Conservation (phyloP, 2,888 invertebrate species). For the Cryptops parisi region DNA sequence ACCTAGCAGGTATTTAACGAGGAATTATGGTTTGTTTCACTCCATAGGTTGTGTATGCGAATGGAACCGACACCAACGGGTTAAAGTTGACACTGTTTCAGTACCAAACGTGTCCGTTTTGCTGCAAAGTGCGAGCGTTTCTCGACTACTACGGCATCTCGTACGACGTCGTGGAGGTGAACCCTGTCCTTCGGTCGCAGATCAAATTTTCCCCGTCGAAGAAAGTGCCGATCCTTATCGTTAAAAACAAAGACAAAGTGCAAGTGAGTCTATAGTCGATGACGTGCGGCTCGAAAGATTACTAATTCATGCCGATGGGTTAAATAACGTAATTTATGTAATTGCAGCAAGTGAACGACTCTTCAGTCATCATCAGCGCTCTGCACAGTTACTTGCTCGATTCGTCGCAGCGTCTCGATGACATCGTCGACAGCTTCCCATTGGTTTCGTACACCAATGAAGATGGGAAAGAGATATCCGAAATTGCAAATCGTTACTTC, state of each 20-base stretch:
- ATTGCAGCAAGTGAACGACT: constrained; percentile 73
- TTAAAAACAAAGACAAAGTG: constrained; percentile 48
- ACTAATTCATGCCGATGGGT: too few species aligned
- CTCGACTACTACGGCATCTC: constrained; percentile 84
- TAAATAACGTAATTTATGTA: too few species aligned
- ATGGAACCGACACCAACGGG: constrained; percentile 48
- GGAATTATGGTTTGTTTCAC: too few species aligned
- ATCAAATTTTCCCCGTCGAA: constrained; percentile 86
- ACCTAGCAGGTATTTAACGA: too few species aligned
- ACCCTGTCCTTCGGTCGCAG: constrained; percentile 80
- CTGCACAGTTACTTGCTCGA: constrained; percentile 55
- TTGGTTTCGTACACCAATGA: constrained; percentile 50
- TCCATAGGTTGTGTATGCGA: background rate
- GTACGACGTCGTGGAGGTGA: constrained; percentile 93
- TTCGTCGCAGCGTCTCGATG: constrained; percentile 38
- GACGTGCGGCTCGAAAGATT: too few species aligned
- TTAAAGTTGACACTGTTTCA: constrained; percentile 80
- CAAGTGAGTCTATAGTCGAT: too few species aligned
- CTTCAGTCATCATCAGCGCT: constrained; percentile 81
- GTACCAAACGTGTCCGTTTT: constrained; percentile 95
- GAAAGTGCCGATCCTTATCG: constrained; percentile 85
- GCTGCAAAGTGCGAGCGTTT: constrained; percentile 77
- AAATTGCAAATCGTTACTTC: constrained; percentile 76
- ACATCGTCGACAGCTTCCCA: constrained; percentile 65
- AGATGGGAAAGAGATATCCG: constrained; percentile 48